Evolutionary conservation across 64 coral and sea anemone species (phyloP).

Genomic region (Montipora capricornis): DNA sequence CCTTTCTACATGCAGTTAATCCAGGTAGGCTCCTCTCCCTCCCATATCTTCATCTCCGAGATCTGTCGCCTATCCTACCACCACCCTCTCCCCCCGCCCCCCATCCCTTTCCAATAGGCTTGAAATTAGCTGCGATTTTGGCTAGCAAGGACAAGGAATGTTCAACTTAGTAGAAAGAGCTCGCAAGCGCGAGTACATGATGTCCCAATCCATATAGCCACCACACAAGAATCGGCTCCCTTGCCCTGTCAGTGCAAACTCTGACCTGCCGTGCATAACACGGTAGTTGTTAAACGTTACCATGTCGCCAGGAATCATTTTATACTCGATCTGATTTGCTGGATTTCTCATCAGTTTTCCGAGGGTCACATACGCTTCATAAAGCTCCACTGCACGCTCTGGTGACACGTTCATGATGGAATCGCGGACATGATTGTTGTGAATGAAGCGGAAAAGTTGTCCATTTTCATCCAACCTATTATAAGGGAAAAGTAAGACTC

Average conservation of each 20-base stretch:
- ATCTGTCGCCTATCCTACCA: no score
- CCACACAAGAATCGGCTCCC: constrained; percentile 52
- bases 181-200: constrained; percentile 64
- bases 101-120: no score
- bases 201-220: constrained; percentile 82
- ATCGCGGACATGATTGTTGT: constrained; percentile 83
- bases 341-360: constrained; percentile 75
- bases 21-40: no score
- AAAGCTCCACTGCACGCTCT: constrained; percentile 65
- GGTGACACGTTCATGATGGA: constrained; percentile 47
- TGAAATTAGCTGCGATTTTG: no score
- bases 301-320: constrained; percentile 70
- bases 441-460: constrained; percentile 64
- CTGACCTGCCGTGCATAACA: constrained; percentile 81
- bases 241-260: constrained; percentile 33
- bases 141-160: background rate
- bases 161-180: constrained; percentile 41
- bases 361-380: constrained; percentile 63
- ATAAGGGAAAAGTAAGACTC: background rate
- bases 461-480: constrained; percentile 66
- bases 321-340: constrained; percentile 75
- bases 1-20: no score
- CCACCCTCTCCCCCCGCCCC: no score
- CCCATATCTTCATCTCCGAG: no score
- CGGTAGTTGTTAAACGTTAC: constrained; percentile 81